Evolutionary conservation across 2,888 invertebrate species (phyloP), one percentile per base, ranked within the genome.

Genomic region (Antheraea assamensis): DNA sequence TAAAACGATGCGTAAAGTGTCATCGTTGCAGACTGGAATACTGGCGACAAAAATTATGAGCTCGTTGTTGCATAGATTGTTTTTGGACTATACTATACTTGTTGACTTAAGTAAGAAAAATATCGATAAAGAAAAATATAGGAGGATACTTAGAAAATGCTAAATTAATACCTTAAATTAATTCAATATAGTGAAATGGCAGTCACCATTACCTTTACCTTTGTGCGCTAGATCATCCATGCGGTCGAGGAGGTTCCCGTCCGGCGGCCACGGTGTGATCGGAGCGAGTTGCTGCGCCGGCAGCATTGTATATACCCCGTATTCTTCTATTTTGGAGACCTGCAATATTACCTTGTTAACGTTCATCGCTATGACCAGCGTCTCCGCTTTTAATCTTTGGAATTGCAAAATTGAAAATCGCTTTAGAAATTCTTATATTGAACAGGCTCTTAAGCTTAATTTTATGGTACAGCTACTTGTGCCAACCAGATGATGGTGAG

Each of bases 181-280:
- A 30, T 64, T 4, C 4, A 64, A 64, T 64, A 30, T 64, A 30
- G 30, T 64, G 30, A 74, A 78, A 74, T 90, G 92, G 91, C 83
- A 85, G 85, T 88, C 89, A 92, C 93, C 93, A 92, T 95, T 95
- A 95, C 95, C 93, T 95, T 96, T 96, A 97, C 97, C 97, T 96
- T 97, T 97, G 95, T 97, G 97, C 83, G 97, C 97, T 95, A 97
- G 96, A 88, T 97, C 97, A 91, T 97, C 97, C 95, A 97, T 96
- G 84, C 97, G 95, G 95, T 97, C 97, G 85, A 97, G 96, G 87
- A 97, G 96, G 91, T 96, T 96, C 86, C 95, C 95, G 90, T 97
- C 97, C 82, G 97, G 96, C 77, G 97, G 97, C 97, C 97, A 97
- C 83, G 97, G 97, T 90, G 97, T 96, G 95, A 97, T 97, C 86